phyloP scores from a whole-genome alignment of 2,888 invertebrate genomes.

The Coelinius sp. region DNA sequence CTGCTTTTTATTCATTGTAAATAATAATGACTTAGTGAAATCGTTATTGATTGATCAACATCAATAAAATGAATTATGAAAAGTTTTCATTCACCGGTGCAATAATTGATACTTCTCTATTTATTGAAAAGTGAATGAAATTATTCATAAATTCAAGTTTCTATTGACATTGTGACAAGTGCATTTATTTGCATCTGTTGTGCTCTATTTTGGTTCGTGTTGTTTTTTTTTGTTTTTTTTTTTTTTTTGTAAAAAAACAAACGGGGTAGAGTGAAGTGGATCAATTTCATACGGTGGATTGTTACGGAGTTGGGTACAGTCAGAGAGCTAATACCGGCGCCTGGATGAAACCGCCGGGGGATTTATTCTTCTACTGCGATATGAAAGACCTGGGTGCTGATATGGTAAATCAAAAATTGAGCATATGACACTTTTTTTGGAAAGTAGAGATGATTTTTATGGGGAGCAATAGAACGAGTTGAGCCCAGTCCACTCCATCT shows the following conservation, averaged over 20 bases:
- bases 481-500: too few species aligned
- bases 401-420: conserved; percentile 75
- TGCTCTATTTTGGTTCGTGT: not conserved
- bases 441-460: not conserved
- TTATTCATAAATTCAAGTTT: not conserved
- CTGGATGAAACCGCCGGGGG: conserved; percentile 79
- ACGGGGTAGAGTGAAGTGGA: conserved; percentile 38
- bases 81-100: not conserved
- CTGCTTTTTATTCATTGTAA: too few species aligned
- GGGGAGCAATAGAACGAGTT: too few species aligned
- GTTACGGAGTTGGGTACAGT: conserved; percentile 67
- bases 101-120: not conserved
- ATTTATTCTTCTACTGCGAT: conserved; percentile 80
- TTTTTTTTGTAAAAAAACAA: not conserved
- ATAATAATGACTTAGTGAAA: too few species aligned
- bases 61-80: not conserved
- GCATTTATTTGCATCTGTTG: not conserved
- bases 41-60: not conserved
- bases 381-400: conserved; percentile 87
- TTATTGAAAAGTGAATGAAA: not conserved
- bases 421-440: not conserved
- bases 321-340: conserved; percentile 66
- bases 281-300: conserved; percentile 69
- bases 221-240: not conserved
- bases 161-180: not conserved